Base-by-base conservation (phyloP, 2,888 invertebrate genomes). In the Amblyjoppa proteus region DNA sequence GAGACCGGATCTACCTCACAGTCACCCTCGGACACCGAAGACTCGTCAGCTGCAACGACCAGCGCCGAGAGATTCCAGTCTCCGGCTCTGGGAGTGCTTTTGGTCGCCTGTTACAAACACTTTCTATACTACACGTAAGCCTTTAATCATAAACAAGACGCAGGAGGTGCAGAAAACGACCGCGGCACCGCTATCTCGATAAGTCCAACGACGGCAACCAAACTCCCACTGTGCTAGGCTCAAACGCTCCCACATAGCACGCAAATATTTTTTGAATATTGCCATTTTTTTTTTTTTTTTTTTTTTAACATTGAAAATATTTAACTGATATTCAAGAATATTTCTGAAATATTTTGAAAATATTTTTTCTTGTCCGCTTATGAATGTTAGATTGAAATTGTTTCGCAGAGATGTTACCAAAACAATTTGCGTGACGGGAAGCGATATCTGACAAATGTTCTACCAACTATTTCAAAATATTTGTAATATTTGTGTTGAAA, bases 1-100 rank as follows among this genome's bases (percentile, higher is more conserved):
- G 96, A 96, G 94, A 95, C 96, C 77, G 95, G 95, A n/a, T 92
- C 87, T 94, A 96, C 87, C 87, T 94, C 76, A 77, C 91, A 90
- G 82, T 91, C 92, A 31, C 88, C 87, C 64, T 84, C 80, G 16
- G 87, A 87, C 49, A 78, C 74, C 61, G 83, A 87, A 25, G 87
- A 87, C 45, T 81, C 87, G 9, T 88, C 89, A 25, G 86, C 87
- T 13, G 83, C 83, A 1, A 61, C 83, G 3, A 80, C 68, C 61
- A 79, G 74, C n/a, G 25, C 80, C 20, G 71, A 80, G 28, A 77
- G 49, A 45, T 85, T 84, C 77, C 87, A 87, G 70, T 85, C 83
- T 31, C 77, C 76, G 73, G 87, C 84, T 71, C 78, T 89, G 71
- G 87, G 87, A 69, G 84, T 91, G 81, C 75, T 90, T 81, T 85